Conservation (phyloP, 2,888 invertebrate genomes). For the Catocala nupta region DNA sequence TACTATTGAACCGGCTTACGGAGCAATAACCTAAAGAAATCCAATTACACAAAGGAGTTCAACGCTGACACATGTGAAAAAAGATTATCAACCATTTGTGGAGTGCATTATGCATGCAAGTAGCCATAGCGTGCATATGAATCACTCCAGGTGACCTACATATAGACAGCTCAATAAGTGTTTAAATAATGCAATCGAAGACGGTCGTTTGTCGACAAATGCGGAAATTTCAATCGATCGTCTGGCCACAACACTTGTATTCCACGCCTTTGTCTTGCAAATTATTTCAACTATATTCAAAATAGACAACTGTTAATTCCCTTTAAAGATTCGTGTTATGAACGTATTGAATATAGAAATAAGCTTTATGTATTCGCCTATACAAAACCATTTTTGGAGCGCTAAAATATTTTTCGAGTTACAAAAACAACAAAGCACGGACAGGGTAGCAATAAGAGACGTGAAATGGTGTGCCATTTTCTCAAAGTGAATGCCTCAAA, state of each 20-base stretch:
- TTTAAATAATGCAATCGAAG: slow-evolving; percentile 64
- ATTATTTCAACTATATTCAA: slow-evolving; percentile 26
- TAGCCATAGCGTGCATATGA: slow-evolving; percentile 52
- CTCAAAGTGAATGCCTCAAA: slow-evolving; percentile 15
- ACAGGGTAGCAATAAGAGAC: slow-evolving; percentile 3
- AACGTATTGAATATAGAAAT: neutral
- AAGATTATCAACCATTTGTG: slow-evolving; percentile 63
- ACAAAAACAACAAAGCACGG: slow-evolving; percentile 10
- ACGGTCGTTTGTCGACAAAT: slow-evolving; percentile 42
- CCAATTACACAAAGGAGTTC: slow-evolving; percentile 70
- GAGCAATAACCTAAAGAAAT: slow-evolving; percentile 70
- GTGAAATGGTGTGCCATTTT: slow-evolving; percentile 3
- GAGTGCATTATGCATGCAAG: slow-evolving; percentile 45
- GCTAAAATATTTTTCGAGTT: slow-evolving; percentile 5
- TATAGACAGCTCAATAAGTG: slow-evolving; percentile 55
- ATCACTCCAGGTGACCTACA: slow-evolving; percentile 59
- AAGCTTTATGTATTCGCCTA: neutral
- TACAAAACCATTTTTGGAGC: neutral
- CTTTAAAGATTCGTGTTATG: slow-evolving; percentile 8
- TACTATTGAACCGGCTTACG: slow-evolving; percentile 48
- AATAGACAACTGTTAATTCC: slow-evolving; percentile 11
- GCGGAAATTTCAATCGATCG: slow-evolving; percentile 55
- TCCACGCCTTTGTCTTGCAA: slow-evolving; percentile 37
- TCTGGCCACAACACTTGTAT: slow-evolving; percentile 25
- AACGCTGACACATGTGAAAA: slow-evolving; percentile 63